Conservation (phyloP, 2,113 vertebrate species). For the Marmota monax region DNA sequence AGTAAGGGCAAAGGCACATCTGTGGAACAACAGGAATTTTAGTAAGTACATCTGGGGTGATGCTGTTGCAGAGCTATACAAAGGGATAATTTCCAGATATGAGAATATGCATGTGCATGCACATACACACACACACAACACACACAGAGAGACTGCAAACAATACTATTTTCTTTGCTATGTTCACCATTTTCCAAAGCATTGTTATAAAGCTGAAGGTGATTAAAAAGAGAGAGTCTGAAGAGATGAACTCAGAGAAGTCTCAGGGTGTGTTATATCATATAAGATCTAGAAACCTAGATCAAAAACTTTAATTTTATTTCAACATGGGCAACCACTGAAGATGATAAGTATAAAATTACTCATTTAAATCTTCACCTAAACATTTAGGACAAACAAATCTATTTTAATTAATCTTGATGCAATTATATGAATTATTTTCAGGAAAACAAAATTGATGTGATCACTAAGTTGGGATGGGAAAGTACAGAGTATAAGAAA, state of each 20-base stretch:
- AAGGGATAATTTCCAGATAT: not conserved
- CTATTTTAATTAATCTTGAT: conserved; percentile 54
- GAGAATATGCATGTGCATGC: not conserved
- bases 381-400: not conserved
- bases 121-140: not conserved
- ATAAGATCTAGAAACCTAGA: not conserved
- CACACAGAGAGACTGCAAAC: not conserved
- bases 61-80: not conserved
- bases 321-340: not conserved
- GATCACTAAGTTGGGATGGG: not conserved
- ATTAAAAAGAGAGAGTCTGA: not conserved
- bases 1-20: not conserved
- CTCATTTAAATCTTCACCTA: not conserved
- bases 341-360: not conserved
- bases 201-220: not conserved
- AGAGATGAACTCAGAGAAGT: not conserved
- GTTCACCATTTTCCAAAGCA: not conserved
- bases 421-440: conserved; percentile 33
- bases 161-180: not conserved
- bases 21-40: not conserved
- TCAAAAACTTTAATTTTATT: not conserved
- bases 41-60: not conserved
- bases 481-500: not conserved
- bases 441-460: not conserved
- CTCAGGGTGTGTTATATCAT: not conserved